Evolutionary conservation across 2,888 invertebrate species (phyloP), one percentile per base, ranked within the genome.

Genomic region (Dynastes grantii): DNA sequence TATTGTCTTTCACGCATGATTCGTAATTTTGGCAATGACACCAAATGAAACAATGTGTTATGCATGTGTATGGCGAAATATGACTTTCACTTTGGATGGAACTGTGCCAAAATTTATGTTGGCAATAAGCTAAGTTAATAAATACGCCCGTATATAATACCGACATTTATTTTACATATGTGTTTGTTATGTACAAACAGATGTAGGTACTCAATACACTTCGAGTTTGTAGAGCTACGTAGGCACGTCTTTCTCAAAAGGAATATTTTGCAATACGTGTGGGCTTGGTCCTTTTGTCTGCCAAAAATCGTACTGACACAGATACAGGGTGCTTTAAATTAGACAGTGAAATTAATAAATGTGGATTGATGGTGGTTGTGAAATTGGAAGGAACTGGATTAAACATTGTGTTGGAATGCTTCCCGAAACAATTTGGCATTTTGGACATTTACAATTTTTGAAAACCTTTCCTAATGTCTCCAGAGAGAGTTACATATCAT

Each of bases 51-150:
- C 49, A 73, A 73, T 58, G 70, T 70, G 40, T 73, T 29, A 32
- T 55, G 55, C 27, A 58, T 58, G 53, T 32, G 16, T 13, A 73
- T 73, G 58, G 32, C 73, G 73, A 73, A 73, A 73, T 73, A 73
- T 58, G 73, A 73, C 73, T 73, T 73, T 73, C 73, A 73, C 73
- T 73, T 73, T 40, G 40, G 73, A 55, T 73, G 73, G 73, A 73
- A 61, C 73, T 37, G 73, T 73, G 73, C 73, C 73, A 58, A 73
- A 73, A 73, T 73, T 73, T 58, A 58, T 40, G 58, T 61, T 73
- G 58, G 73, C 58, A 58, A 73, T 73, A 73, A 40, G 61, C 58
- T 55, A 32, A 73, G 58, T 58, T 73, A 58, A 58, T 55, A 71
- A 49, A 71, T 55, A 37, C 55, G 16, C 16, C 29, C 6, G 51